Evolutionary conservation across 2,113 vertebrate species (phyloP).

Genomic region (Nyctibius bracteatus): DNA sequence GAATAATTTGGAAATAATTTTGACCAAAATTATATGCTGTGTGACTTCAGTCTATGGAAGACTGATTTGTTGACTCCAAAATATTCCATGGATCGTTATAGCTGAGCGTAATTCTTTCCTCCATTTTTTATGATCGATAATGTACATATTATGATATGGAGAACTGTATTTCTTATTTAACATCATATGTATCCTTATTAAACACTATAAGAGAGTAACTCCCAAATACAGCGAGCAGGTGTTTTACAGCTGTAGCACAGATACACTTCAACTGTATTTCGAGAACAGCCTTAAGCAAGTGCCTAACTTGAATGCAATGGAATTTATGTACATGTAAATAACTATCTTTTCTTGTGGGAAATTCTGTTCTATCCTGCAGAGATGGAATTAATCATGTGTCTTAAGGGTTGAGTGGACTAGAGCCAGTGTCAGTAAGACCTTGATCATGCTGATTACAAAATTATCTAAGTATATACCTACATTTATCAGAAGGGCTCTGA

Average conservation of each 20-base stretch:
- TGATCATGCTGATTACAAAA: background rate
- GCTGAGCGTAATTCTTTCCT: background rate
- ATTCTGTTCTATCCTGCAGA: background rate
- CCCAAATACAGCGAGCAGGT: background rate
- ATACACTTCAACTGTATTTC: background rate
- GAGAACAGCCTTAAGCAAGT: background rate
- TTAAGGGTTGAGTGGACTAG: background rate
- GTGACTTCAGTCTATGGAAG: background rate
- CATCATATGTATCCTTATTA: background rate
- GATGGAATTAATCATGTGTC: background rate
- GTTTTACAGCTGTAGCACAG: background rate
- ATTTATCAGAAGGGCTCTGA: background rate
- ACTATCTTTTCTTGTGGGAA: background rate
- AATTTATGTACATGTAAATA: background rate
- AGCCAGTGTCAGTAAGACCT: background rate
- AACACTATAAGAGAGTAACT: background rate
- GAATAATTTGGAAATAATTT: slow-evolving; percentile 11
- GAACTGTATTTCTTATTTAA: background rate
- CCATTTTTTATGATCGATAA: background rate
- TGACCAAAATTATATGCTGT: background rate
- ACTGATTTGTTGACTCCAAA: background rate
- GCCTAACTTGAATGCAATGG: background rate
- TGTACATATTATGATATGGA: background rate
- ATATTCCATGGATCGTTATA: background rate
- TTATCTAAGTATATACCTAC: background rate